Conservation (phyloP, 2,113 vertebrate species). For the Catharus minimus region DNA sequence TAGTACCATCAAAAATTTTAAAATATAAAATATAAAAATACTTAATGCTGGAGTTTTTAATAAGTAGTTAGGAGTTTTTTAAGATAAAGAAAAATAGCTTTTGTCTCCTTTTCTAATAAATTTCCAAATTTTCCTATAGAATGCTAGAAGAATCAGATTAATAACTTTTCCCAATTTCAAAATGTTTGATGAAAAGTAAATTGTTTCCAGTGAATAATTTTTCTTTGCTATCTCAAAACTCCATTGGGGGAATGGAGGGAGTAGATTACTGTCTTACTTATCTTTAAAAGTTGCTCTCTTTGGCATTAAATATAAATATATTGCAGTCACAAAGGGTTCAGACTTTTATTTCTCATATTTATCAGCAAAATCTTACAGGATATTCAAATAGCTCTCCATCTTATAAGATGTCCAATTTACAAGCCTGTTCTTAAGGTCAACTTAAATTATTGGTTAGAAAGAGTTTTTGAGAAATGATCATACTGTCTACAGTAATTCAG, state of each 20-base stretch:
- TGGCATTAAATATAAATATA: background rate
- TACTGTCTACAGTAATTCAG: background rate
- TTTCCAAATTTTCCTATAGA: background rate
- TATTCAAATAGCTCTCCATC: background rate
- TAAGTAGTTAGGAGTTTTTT: background rate
- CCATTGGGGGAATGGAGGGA: too few relatives aligned
- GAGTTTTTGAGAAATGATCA: background rate
- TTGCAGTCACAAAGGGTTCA: background rate
- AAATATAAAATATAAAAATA: background rate
- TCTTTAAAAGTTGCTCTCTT: background rate
- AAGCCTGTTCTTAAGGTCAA: background rate
- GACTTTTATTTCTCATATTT: background rate
- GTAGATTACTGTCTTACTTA: background rate
- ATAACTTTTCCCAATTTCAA: background rate
- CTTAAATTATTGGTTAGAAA: background rate
- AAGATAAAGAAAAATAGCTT: background rate
- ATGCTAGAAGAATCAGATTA: background rate
- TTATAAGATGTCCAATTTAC: background rate
- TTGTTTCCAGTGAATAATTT: background rate
- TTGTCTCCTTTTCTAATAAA: background rate
- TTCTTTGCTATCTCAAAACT: background rate
- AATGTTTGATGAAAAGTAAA: background rate
- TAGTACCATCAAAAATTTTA: fast-evolving
- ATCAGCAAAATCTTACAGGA: background rate
- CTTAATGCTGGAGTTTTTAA: background rate